Base-by-base conservation (phyloP, 2,113 vertebrate genomes). In the Vidua macroura region DNA sequence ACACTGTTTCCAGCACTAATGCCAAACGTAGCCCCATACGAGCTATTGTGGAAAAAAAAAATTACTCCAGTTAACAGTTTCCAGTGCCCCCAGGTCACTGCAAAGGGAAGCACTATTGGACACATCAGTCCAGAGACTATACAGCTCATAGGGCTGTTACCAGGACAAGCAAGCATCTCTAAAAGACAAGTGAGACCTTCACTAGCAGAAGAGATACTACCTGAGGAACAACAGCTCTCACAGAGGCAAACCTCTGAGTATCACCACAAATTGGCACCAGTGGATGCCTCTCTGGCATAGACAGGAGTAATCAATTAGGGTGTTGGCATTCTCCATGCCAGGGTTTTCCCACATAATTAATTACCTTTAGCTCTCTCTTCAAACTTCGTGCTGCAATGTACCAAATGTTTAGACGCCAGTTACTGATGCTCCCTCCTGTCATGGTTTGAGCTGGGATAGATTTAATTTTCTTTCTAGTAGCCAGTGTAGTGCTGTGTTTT, bases 1-100 rank as follows among this genome's bases (percentile, higher is more conserved):
- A 46, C 24, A 9, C 9, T 41, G 5, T 49, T 77, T 49, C 56
- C n/a, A 22, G 41, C 55, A 76, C 14, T 83, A 43, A 77, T 49
- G 49, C 56, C 79, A 90, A 49, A 56, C 10, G 37, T 1, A 55
- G 48, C n/a, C 31, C 17, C 35, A 23, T 37, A 20, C 0, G 0
- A 56, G 41, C 15, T 28, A 43, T 24, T 77, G 31, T 41, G 60
- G 56, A 56, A 77, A 30, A 43, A 30, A 43, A 63, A 69, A 77
- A 23, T 23, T 22, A 43, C 22, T 55, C 7, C 55, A 69, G 48
- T 27, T 43, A 83, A 62, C 11, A 76, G 39, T 19, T 83, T 22
- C 5, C 11, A 43, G 39, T 23, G 41, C 14, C 51, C 3, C 2
- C 9, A 63, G 37, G 56, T 67, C 25, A 55, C 43, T 63, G 51